phyloP scores from a whole-genome alignment of 2,888 invertebrate species.

The Aspidiotus rigidus region DNA sequence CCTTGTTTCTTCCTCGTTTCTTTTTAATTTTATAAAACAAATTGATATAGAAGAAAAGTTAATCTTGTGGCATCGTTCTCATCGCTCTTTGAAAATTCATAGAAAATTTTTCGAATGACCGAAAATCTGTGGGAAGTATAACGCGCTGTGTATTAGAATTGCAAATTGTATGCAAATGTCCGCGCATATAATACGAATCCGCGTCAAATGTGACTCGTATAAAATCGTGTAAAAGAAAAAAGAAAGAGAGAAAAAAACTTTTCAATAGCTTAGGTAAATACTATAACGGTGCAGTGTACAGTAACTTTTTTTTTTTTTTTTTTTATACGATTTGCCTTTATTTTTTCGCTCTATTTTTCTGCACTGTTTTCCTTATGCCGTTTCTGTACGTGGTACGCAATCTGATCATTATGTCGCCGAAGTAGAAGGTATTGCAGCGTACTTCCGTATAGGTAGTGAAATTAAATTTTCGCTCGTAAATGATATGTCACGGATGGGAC shows the following conservation, averaged over 20 bases:
- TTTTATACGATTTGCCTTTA: no score
- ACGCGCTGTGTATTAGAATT: slow-evolving; percentile 17
- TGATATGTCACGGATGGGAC: no score
- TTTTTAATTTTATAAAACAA: neutral
- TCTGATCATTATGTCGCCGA: no score
- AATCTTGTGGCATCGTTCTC: neutral
- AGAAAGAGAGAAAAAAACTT: neutral
- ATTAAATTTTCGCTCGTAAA: no score
- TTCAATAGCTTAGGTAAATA: neutral
- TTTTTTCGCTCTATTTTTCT: no score
- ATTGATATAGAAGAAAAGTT: neutral
- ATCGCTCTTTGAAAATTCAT: neutral
- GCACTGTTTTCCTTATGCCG: no score
- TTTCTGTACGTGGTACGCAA: no score
- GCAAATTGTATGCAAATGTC: slow-evolving; percentile 28
- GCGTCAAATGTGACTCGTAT: slow-evolving; percentile 1
- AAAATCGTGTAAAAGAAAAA: neutral
- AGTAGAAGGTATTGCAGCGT: no score
- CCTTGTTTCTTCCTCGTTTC: no score
- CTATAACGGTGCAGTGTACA: neutral
- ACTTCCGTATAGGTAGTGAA: no score
- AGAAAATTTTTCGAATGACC: slow-evolving; percentile 20
- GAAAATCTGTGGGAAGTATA: slow-evolving; percentile 20
- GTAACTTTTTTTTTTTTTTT: no score
- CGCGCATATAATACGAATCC: slow-evolving; percentile 1